Base-by-base conservation (phyloP, 2,888 invertebrate genomes). In the Argyresthia goedartella region DNA sequence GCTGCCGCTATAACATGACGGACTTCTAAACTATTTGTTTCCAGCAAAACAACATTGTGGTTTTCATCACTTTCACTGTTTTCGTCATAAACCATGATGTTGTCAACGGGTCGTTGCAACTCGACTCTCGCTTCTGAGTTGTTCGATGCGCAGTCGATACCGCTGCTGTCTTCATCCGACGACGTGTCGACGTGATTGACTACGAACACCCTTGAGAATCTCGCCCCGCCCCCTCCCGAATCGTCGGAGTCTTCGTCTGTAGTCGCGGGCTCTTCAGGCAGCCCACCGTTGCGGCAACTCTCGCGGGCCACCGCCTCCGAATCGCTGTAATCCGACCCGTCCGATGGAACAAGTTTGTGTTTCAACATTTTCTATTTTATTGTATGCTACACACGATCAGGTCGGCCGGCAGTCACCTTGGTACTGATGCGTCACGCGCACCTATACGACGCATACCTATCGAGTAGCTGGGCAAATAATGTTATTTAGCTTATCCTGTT, bases 191-290 rank as follows among this genome's bases (percentile, higher is more conserved):
- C 81, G 7, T 89, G 90, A 63, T 92, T 92, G 16, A 92, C 91
- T 1, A 92, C 89, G 66, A 92, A 92, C 15, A 92, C 90, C 52
- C 91, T 88, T 36, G 91, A 90, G 65, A 92, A 92, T 50, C 76
- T 69, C 1, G 82, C 80, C 65, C 86, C 78, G 71, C 90, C 65
- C 70, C 89, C 59, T 67, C 91, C 91, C 0, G 87, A 86, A 56
- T 88, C 86, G 35, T 82, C 85, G 0, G 87, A 85, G 60, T 86
- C 86, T 53, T 87, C 87, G 45, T 82, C 80, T 0, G 88, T 71
- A 4, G 90, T 86, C 44, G 82, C 79, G 16, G 80, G 82, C 59
- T 85, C 81, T 48, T 82, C 81, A 25, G 86, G 84, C 47, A 81
- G 81, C 13, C 80, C 79, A 55, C 80, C 84, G 16, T 76, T 79